Evolutionary conservation across 2,113 vertebrate genomes (phyloP).

Genomic region (Psittacus erithacus): DNA sequence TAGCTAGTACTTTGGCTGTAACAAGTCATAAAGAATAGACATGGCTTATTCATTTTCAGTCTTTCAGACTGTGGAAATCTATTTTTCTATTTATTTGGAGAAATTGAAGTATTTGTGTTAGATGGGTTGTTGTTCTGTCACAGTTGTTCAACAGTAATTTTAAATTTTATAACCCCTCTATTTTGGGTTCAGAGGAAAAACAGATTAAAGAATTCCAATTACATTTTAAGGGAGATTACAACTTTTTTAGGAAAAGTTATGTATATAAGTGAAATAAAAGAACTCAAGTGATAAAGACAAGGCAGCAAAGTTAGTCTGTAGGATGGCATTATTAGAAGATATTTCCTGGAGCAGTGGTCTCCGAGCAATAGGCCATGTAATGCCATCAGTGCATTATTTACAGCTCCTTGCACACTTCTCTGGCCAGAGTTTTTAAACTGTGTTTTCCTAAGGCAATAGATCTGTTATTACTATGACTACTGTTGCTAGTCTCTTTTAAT

Average conservation of each 20-base stretch:
- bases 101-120: not conserved
- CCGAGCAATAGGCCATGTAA: slow-evolving; percentile 41
- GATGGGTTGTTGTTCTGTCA: not conserved
- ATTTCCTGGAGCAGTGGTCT: not conserved
- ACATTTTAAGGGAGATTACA: not conserved
- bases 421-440: slow-evolving; percentile 53
- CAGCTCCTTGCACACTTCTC: slow-evolving; percentile 27
- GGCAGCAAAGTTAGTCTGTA: slow-evolving; percentile 3
- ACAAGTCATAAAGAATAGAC: not conserved
- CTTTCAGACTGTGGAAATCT: not conserved
- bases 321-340: not conserved
- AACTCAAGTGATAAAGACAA: not conserved
- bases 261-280: slow-evolving; percentile 9
- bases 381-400: slow-evolving; percentile 50
- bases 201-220: slow-evolving; percentile 3
- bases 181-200: slow-evolving; percentile 11
- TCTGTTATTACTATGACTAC: slow-evolving; percentile 23
- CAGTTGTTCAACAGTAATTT: not conserved
- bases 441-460: slow-evolving; percentile 47
- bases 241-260: not conserved
- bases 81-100: slow-evolving; percentile 15
- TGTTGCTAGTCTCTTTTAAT: not conserved
- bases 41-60: not conserved
- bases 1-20: not conserved
- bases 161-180: not conserved